Percentiles rank a stretch among this genome's conserved stretches.
Evolutionary conservation across 1,140 invertebrate species (phyloP).

Genomic region (Pachypeltis micranthus): DNA sequence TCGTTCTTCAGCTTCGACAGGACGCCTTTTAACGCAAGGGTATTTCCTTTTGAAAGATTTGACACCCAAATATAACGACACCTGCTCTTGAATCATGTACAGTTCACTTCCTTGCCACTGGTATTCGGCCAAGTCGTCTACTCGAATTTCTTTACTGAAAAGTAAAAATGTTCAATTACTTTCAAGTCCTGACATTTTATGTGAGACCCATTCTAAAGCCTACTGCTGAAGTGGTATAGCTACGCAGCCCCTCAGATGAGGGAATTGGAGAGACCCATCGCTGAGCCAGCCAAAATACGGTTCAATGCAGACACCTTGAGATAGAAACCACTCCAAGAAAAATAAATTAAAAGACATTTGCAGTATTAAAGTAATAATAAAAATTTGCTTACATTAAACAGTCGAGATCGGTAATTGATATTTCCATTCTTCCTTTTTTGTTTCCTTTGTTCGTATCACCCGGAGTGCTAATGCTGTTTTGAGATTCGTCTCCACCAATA

Average conservation of each 20-base stretch:
- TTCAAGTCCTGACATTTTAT: no score
- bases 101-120: conserved; percentile 71
- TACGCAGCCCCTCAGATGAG: no score
- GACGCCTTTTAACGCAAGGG: conserved; percentile 71
- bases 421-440: conserved; percentile 58
- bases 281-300: no score
- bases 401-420: conserved; percentile 41
- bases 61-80: conserved; percentile 80
- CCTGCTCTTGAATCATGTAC: conserved; percentile 83
- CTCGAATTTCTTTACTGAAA: conserved; percentile 50
- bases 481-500: conserved; percentile 53
- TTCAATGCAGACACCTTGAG: no score
- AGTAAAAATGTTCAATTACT: no score
- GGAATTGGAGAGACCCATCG: no score
- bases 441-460: conserved; percentile 53
- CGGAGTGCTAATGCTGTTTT: conserved; percentile 47
- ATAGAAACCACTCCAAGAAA: no score
- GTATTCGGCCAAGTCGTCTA: conserved; percentile 84
- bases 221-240: no score
- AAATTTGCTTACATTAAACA: conserved; percentile 44
- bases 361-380: no score
- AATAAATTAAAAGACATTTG: no score
- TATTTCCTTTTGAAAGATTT: conserved; percentile 94
- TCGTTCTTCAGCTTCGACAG: conserved; percentile 79
- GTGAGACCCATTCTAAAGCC: no score